These are phyloP conservation scores for Aethina tumida DNA, from an alignment of 1,140 invertebrate genomes.

Conservation along the genomic window DNA sequence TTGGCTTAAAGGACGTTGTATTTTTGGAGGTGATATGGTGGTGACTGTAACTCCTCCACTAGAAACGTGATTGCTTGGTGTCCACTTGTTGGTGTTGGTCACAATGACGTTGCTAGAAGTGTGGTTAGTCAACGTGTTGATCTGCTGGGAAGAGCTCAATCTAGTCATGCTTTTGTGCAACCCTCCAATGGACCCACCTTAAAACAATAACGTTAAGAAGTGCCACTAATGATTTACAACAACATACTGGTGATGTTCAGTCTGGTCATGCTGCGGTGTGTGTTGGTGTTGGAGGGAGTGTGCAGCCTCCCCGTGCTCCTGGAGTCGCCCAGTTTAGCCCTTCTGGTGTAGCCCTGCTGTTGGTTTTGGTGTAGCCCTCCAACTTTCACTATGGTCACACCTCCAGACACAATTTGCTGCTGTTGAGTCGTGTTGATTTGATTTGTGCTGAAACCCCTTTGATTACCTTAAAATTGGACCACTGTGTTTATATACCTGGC, in stretches of 20 bases:
- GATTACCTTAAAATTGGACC: background rate
- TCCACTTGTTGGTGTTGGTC: conserved; percentile 40
- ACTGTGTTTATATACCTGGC: conserved; percentile 27
- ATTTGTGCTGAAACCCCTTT: conserved; percentile 25
- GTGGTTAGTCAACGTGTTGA: conserved; percentile 36
- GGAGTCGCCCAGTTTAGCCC: conserved; percentile 55
- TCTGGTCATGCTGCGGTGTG: conserved; percentile 62
- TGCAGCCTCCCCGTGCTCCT: conserved; percentile 57
- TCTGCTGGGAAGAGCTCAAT: conserved; percentile 61
- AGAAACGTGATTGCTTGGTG: conserved; percentile 38
- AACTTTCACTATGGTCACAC: conserved; percentile 66
- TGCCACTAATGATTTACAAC: background rate
- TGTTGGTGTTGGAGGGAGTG: conserved; percentile 53
- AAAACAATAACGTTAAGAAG: conserved; percentile 3
- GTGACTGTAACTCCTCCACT: conserved; percentile 56
- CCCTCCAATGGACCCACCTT: conserved; percentile 60
- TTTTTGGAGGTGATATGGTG: conserved; percentile 43
- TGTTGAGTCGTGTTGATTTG: conserved; percentile 35
- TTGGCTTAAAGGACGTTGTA: conserved; percentile 40
- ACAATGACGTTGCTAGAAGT: conserved; percentile 36
- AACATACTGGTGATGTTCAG: conserved; percentile 51
- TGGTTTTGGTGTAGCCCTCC: conserved; percentile 38
- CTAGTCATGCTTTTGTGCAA: conserved; percentile 75
- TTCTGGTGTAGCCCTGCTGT: conserved; percentile 45
- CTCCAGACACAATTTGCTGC: conserved; percentile 54